A percentile compares a stretch with the other conserved stretches of the same genome.
These are phyloP conservation scores for Sebastiscus tertius DNA, from an alignment of 2,797 vertebrate species.

Conservation along the genomic window DNA sequence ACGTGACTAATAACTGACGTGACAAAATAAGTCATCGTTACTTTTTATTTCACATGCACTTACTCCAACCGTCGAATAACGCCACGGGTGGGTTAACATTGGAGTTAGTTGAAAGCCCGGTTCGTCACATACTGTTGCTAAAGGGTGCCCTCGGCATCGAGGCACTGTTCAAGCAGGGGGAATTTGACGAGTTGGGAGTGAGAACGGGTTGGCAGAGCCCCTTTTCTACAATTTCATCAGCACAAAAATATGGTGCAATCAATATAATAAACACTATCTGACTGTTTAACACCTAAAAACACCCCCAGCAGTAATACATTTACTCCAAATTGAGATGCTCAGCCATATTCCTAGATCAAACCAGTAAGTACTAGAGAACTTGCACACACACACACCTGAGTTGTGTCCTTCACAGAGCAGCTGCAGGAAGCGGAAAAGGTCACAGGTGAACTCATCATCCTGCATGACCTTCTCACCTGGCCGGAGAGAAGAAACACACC, in stretches of 20 bases:
- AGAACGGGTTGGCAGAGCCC: no score
- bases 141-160: no score
- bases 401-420: conserved; percentile 97
- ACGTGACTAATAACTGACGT: no score
- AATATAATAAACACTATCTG: not conserved
- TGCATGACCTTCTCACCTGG: conserved; percentile 97
- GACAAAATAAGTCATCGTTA: no score
- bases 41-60: no score
- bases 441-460: conserved; percentile 96
- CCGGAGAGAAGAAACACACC: conserved; percentile 69
- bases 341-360: not conserved
- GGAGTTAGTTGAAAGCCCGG: no score
- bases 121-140: no score
- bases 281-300: not conserved
- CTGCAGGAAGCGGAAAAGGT: conserved; percentile 97
- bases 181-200: no score
- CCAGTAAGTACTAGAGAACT: not conserved
- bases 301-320: not conserved
- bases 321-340: not conserved
- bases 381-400: conserved; percentile 87
- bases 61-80: no score
- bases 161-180: no score
- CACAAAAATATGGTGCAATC: not conserved
- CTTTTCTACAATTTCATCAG: not conserved
- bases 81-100: no score